A percentile compares a stretch with the other conserved stretches of the same genome.
phyloP scores from a whole-genome alignment of 2,797 vertebrate genomes.

The Remorina albescens region DNA sequence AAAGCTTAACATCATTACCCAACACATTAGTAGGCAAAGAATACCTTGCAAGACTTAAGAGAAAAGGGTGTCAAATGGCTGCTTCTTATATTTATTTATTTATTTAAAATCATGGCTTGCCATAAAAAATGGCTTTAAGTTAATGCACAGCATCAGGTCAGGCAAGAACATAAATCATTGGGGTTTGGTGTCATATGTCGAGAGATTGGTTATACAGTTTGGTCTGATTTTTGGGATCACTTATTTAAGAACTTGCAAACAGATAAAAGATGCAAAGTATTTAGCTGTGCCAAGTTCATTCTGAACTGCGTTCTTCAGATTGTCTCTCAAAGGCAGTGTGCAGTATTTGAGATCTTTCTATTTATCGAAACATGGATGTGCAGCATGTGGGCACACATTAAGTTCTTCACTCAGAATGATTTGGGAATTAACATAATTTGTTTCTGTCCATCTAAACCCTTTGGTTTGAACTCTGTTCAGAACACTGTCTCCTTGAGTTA shows the following conservation, averaged over 20 bases:
- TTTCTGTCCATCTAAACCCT: neutral
- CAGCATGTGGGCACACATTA: constrained; percentile 13
- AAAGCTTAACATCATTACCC: constrained; percentile 4
- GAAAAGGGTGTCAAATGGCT: neutral
- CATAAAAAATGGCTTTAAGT: too few relatives aligned
- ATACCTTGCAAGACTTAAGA: neutral
- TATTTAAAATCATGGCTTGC: too few relatives aligned
- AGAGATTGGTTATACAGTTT: constrained; percentile 11
- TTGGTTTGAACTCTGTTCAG: neutral
- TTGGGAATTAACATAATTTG: neutral
- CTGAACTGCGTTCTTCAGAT: neutral
- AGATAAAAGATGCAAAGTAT: constrained; percentile 10
- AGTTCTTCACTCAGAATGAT: neutral
- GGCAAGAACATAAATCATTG: constrained; percentile 5
- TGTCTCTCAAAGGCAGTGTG: neutral
- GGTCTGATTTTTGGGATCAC: neutral
- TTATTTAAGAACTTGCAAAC: constrained; percentile 21
- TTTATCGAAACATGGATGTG: constrained; percentile 4
- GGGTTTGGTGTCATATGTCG: constrained; percentile 12
- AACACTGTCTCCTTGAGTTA: neutral
- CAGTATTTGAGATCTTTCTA: neutral
- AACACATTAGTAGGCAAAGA: constrained; percentile 5
- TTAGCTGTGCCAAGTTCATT: constrained; percentile 2
- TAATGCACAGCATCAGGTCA: too few relatives aligned
- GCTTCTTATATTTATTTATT: too few relatives aligned